Conservation (phyloP, 2,113 vertebrate genomes). For the Ciconia stormi region DNA sequence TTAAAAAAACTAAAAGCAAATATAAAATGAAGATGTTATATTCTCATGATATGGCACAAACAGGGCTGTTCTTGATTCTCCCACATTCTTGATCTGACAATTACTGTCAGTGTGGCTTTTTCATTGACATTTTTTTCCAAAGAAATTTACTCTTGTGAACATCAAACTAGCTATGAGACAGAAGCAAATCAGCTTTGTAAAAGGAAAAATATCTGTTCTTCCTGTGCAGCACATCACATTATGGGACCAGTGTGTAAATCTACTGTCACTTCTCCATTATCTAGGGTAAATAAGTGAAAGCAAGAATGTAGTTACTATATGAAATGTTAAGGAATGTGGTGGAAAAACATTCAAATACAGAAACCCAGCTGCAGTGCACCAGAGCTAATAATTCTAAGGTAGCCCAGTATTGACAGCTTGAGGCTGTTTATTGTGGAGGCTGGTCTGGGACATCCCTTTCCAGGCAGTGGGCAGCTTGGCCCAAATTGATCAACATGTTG, state of each 20-base stretch:
- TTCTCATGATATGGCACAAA: not conserved
- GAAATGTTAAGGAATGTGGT: not conserved
- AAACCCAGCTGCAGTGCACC: not conserved
- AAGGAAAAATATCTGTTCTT: not conserved
- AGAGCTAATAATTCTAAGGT: not conserved
- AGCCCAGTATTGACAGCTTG: not conserved
- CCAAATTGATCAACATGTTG: not conserved
- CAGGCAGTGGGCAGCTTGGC: not conserved
- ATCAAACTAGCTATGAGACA: not conserved
- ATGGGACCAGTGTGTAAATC: not conserved
- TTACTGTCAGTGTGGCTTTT: not conserved
- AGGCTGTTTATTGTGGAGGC: not conserved
- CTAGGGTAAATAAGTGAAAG: not conserved
- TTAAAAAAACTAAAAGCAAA: not conserved
- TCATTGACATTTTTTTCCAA: not conserved
- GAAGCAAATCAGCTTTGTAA: not conserved
- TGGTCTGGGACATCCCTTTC: not conserved
- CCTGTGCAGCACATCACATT: not conserved
- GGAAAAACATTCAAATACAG: not conserved
- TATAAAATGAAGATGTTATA: not conserved
- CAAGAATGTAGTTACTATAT: not conserved
- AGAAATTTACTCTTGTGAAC: not conserved
- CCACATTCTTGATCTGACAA: not conserved
- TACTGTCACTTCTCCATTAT: not conserved
- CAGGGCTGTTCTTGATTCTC: not conserved